phyloP scores from a whole-genome alignment of 2,888 invertebrate species.

The Sinhomidia bicolor region DNA sequence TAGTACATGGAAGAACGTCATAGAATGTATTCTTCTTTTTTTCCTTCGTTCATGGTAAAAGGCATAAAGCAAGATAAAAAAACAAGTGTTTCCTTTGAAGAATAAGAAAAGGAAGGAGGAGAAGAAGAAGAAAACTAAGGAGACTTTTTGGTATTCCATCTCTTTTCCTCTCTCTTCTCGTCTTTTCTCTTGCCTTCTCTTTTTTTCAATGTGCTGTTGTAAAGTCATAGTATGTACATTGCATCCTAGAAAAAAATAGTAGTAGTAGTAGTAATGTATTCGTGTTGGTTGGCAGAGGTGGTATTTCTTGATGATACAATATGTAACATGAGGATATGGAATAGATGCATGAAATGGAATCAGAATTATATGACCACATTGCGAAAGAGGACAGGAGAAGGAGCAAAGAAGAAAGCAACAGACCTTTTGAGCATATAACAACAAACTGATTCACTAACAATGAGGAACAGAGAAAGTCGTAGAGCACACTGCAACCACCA shows the following conservation, averaged over 20 bases:
- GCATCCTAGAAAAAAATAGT: background rate
- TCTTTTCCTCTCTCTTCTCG: background rate
- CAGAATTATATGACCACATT: slow-evolving; percentile 29
- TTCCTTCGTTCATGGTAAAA: slow-evolving; percentile 20
- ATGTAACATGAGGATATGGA: background rate
- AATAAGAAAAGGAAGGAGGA: slow-evolving; percentile 7
- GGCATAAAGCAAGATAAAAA: slow-evolving; percentile 51
- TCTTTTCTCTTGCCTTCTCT: background rate
- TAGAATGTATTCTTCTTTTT: background rate
- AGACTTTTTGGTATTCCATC: slow-evolving; percentile 29
- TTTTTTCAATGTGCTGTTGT: background rate
- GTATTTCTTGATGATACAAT: slow-evolving; percentile 8
- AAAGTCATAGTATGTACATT: no score
- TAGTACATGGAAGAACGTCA: background rate
- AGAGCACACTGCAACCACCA: no score
- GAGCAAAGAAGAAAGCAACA: no score
- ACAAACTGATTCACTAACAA: background rate
- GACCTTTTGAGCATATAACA: background rate
- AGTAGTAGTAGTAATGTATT: background rate
- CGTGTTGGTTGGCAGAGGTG: background rate
- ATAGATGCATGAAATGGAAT: slow-evolving; percentile 23
- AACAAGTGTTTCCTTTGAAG: slow-evolving; percentile 58
- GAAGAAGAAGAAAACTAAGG: background rate
- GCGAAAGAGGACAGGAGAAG: slow-evolving; percentile 19
- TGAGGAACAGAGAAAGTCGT: slow-evolving; percentile 19